Base-by-base conservation (phyloP, 2,113 vertebrate species). In the Crotalus helleri region DNA sequence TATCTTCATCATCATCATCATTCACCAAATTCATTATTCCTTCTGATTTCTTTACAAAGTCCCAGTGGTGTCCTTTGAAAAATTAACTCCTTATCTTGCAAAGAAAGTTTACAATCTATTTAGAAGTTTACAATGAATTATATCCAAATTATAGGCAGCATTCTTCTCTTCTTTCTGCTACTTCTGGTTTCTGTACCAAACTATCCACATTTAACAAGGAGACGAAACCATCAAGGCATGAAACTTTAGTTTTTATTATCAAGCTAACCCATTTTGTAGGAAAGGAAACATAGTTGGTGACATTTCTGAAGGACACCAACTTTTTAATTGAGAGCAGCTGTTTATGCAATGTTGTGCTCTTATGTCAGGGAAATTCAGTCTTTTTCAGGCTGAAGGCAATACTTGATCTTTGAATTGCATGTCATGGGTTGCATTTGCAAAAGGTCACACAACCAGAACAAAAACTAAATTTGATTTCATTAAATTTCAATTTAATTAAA, bases 81-180 rank as follows among this genome's bases (percentile, higher is more conserved):
- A 92, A 87, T 64, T 64, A 92, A 23, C 55, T 92, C n/a, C 39
- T 33, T 92, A 46, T 74, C 51, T 92, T 64, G 33, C 46, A 90
- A 49, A 55, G 49, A 51, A 89, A n/a, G 23, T 81, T 69, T 69
- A 69, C 26, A 64, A 64, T 64, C 23, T 61, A 61, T 8, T 61
- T 33, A n/a, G 1, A 57, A 6, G 0, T 17, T n/a, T 81, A 51
- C 29, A 54, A 9, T 23, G 46, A 19, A 57, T 88, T 87, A 64
- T 23, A 57, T n/a, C 2, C 51, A 81, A 81, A 39, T 81, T 81
- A 39, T 21, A 81, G 33, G 6, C 33, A 81, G 3, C 17, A 81
- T 39, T 81, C 74, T 39, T 81, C 33, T 81, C 57, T 64, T 87
- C 29, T 39, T 46, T 6, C 29, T 92, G 33, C 81, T 74, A 44